Conservation (phyloP, 2,113 vertebrate species). For the Rhombomys opimus region DNA sequence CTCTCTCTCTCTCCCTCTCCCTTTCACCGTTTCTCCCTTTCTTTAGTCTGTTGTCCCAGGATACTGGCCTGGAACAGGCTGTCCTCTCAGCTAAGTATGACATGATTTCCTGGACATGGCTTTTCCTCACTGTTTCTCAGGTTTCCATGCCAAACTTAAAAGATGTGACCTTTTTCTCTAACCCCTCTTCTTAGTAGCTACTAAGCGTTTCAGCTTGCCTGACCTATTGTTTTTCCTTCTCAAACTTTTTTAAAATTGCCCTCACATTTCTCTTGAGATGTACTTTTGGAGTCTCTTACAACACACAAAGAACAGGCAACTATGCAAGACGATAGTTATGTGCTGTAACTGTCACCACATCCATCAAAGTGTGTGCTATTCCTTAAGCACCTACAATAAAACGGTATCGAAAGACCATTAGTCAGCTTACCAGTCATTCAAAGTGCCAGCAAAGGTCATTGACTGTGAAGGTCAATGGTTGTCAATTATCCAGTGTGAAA, state of each 20-base stretch:
- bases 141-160: neutral
- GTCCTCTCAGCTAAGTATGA: neutral
- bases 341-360: too few relatives aligned
- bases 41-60: neutral
- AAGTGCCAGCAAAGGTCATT: neutral
- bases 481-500: neutral
- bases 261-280: neutral
- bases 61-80: too few relatives aligned
- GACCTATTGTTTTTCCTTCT: neutral
- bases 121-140: neutral
- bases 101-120: neutral
- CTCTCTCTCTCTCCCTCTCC: neutral
- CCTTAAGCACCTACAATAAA: neutral
- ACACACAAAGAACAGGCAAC: neutral
- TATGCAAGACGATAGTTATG: neutral
- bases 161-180: neutral
- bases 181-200: neutral
- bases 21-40: neutral
- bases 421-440: neutral
- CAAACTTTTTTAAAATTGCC: neutral
- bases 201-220: neutral
- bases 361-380: neutral
- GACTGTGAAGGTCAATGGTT: neutral
- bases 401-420: neutral
- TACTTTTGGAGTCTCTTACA: neutral